Percentiles rank a stretch among this genome's conserved stretches.
Evolutionary conservation across 2,113 vertebrate species (phyloP).

Genomic region (Phainopepla nitens): DNA sequence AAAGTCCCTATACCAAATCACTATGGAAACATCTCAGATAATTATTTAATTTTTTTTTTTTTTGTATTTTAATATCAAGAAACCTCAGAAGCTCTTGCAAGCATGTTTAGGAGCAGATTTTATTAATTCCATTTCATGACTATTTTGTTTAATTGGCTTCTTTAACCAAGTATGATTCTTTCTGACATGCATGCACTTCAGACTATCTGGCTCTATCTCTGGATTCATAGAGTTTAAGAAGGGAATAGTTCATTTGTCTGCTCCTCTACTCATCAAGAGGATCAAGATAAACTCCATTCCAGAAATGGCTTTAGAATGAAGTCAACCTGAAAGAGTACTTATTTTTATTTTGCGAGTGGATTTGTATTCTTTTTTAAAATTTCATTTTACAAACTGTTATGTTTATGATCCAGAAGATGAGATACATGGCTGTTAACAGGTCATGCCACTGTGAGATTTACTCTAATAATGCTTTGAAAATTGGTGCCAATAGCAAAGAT

Average conservation of each 20-base stretch:
- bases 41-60: background rate
- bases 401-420: background rate
- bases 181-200: background rate
- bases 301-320: background rate
- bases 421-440: background rate
- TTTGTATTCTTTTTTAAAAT: background rate
- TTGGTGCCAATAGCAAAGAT: background rate
- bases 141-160: background rate
- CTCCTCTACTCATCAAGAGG: background rate
- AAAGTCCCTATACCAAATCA: constrained; percentile 1
- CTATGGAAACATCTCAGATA: constrained; percentile 39
- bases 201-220: background rate
- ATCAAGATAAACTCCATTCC: background rate
- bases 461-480: background rate
- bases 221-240: background rate
- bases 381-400: background rate
- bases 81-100: background rate
- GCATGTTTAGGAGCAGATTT: background rate
- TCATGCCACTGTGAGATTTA: background rate
- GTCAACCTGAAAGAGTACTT: background rate
- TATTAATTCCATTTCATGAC: background rate
- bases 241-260: background rate
- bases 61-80: constrained; percentile 5
- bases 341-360: background rate
- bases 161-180: background rate